Evolutionary conservation across 2,113 vertebrate genomes (phyloP), one percentile per base, ranked within the genome.

Genomic region (Rhinopomastus cyanomelas): DNA sequence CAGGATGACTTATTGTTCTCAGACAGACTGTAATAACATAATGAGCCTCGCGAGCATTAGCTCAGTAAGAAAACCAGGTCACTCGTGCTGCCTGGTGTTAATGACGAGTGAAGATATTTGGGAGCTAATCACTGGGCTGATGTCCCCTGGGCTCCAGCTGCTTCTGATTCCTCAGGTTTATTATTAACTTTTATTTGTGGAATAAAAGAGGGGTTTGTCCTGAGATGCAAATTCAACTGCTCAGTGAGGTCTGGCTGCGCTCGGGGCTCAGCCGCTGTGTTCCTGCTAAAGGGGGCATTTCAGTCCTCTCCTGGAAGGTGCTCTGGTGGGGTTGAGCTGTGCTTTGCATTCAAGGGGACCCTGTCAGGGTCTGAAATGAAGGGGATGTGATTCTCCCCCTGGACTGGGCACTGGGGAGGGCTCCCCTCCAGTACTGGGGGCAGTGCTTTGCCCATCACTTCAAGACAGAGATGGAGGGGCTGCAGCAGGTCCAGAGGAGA

Each of bases 41-140:
- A 95, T 94, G 92, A 92, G 88, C 86, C 93, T 95, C 88, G 7
- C 15, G 92, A 95, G 94, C 62, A 93, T 95, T 95, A 95, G 86
- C 92, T 69, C 64, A 82, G 67, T 88, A 88, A 90, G 90, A 93
- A 92, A 96, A 94, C 48, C 49, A n/a, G 93, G 93, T 95, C 89
- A 94, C 65, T 89, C 71, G 65, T 94, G 76, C 84, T 94, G 95
- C 84, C 92, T 87, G 92, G 93, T 90, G 93, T 94, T 96, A 96
- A 88, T 93, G 95, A 93, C 92, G 89, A 85, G 94, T 65, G 92
- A 92, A 93, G 91, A 75, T 90, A 81, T 92, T 88, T 89, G 75
- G 67, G 92, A 92, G 89, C 92, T 93, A 91, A 96, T 95, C 15
- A 3, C 56, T 53, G 73, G 85, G 60, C 76, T 94, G 46, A 75